Base-by-base conservation (phyloP, 2,113 vertebrate genomes). In the Xyliphius kryptos region DNA sequence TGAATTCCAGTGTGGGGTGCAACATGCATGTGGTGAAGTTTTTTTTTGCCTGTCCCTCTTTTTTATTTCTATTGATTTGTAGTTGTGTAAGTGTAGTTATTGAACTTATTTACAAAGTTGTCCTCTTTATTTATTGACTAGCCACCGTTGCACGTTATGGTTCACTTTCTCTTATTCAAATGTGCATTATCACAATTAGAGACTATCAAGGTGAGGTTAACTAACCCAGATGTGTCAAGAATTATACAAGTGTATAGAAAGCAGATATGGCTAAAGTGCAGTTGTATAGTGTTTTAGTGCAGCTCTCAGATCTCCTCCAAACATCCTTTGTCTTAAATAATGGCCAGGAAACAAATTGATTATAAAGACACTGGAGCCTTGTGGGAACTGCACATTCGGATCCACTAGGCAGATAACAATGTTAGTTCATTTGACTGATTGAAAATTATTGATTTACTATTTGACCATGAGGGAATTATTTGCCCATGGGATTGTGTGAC, bases 401-500 rank as follows among this genome's bases (percentile, higher is more conserved):
- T 68, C 38, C 9, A 40, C 44, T 44, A 17, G 46, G 66, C 66
- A 62, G 56, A 47, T 59, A 59, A 70, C 60, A 63, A 58, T 58
- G 51, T 60, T 50, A 70, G 60, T 62, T 68, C 47, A 66, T 76
- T 70, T 66, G 37, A 65, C 61, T 74, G 63, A 76, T 71, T 70
- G 65, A 65, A 51, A 64, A 43, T 6, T 70, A 78, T 74, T 76
- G 73, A 76, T 72, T 67, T 58, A 52, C 61, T 65, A 47, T 58
- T 44, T 50, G 19, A 36, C 20, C 61, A 36, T 12, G 2, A 15
- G 58, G 49, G 55, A 47, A 49, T 21, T 50, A 32, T 56, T 26
- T 56, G 19, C 40, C 19, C 21, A 12, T 48, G 15, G 50, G n/a
- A 56, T 5, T 47, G 40, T 37, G 38, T 9, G 32, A 59, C 21